Evolutionary conservation across 2,888 invertebrate species (phyloP).

Genomic region (Watsonalla cultraria): DNA sequence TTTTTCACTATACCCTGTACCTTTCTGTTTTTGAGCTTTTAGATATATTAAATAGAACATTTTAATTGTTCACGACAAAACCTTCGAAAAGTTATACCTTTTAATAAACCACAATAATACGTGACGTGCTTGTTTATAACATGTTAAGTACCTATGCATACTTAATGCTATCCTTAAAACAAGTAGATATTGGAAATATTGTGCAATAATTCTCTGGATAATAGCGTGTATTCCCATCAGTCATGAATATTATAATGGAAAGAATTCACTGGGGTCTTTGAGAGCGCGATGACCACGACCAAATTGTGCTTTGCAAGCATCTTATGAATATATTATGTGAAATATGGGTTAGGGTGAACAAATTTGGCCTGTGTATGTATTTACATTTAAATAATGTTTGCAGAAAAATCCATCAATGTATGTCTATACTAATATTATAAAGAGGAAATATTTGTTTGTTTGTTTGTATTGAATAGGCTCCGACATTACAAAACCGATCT

Average conservation of each 20-base stretch:
- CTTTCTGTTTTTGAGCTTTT: no score
- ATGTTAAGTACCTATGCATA: no score
- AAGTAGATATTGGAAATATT: neutral
- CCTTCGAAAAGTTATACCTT: no score
- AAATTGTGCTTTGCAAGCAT: conserved; percentile 42
- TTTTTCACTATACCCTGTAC: no score
- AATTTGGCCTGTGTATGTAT: conserved; percentile 33
- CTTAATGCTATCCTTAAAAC: neutral
- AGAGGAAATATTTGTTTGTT: no score
- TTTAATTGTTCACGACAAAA: no score
- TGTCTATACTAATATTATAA: no score
- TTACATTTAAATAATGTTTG: conserved; percentile 19
- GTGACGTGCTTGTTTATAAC: no score
- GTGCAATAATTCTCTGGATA: conserved; percentile 14
- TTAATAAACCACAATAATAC: no score
- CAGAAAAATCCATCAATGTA: neutral
- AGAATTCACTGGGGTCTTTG: conserved; percentile 39
- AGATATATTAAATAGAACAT: no score
- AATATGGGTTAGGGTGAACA: conserved; percentile 35
- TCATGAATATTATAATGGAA: conserved; percentile 53
- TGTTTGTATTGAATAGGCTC: no score
- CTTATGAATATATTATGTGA: conserved; percentile 62
- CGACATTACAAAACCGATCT: no score
- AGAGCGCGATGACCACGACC: conserved; percentile 44
- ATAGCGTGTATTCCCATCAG: conserved; percentile 24